Conservation (phyloP, 2,797 vertebrate species). For the Catamblyrhynchus diadema region DNA sequence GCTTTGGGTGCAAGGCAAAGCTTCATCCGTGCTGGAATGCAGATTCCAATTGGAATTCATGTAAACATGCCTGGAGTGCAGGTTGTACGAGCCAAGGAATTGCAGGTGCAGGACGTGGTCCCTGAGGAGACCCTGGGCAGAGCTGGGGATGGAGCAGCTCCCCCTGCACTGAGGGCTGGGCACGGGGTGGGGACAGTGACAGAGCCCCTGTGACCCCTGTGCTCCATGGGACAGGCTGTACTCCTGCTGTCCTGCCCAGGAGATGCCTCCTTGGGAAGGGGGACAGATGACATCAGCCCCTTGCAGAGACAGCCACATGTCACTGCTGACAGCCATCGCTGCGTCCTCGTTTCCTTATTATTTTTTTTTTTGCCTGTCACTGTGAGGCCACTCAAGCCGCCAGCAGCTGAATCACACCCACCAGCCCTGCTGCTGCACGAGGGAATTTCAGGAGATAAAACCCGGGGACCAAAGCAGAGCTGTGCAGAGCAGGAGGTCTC, state of each 20-base stretch:
- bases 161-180: background rate
- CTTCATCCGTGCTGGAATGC: conserved; percentile 61
- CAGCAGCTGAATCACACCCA: background rate
- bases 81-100: conserved; percentile 19
- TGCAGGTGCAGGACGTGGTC: conserved; percentile 5
- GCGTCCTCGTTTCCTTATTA: background rate
- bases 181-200: rapidly evolving
- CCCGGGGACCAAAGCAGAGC: background rate
- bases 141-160: background rate
- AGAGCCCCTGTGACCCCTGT: background rate
- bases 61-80: conserved; percentile 24
- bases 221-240: background rate
- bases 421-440: background rate
- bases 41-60: conserved; percentile 48
- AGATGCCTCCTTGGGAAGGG: background rate
- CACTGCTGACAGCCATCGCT: background rate
- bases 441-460: background rate
- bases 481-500: background rate
- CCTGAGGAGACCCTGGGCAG: background rate
- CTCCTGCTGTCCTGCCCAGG: background rate
- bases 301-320: background rate
- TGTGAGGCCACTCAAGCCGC: background rate
- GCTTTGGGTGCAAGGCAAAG: conserved; percentile 19
- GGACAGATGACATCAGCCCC: rapidly evolving
- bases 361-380: background rate